A percentile compares a stretch with the other conserved stretches of the same genome.
Conservation (phyloP, 2,113 vertebrate species). For the Cololabis saira region DNA sequence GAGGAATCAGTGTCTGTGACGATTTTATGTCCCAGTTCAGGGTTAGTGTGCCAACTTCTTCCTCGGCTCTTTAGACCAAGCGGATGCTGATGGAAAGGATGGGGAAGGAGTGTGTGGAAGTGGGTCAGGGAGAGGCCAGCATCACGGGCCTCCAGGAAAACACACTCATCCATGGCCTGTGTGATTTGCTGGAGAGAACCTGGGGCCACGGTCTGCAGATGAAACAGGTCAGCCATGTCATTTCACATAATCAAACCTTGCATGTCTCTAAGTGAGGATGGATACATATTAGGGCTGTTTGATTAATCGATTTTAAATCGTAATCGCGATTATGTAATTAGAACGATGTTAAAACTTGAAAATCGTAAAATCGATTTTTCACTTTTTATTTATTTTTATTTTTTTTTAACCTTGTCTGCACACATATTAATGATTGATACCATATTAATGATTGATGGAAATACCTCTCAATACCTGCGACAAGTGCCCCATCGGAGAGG, state of each 20-base stretch:
- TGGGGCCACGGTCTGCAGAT: slow-evolving; percentile 97
- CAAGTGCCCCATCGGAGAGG: no score
- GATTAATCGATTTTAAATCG: no score
- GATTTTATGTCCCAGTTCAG: neutral
- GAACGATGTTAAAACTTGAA: no score
- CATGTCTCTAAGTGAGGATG: neutral
- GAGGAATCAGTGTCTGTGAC: neutral
- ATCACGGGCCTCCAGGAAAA: slow-evolving; percentile 96
- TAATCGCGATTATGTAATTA: no score
- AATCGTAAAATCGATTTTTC: no score
- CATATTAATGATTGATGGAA: no score
- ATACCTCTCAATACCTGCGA: no score
- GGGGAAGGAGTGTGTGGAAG: slow-evolving; percentile 93
- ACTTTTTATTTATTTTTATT: no score
- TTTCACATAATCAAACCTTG: neutral
- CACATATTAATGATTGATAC: no score
- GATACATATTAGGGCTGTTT: no score
- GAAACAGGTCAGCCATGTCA: slow-evolving; percentile 86
- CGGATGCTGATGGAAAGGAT: slow-evolving; percentile 98
- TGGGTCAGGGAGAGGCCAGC: slow-evolving; percentile 93
- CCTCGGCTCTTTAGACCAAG: slow-evolving; percentile 85
- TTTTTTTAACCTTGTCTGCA: no score
- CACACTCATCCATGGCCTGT: slow-evolving; percentile 91
- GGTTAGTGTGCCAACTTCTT: slow-evolving; percentile 1
- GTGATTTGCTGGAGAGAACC: slow-evolving; percentile 95